These are phyloP conservation scores for Trypoxylon attenuatum DNA, from an alignment of 2,888 invertebrate genomes.

Conservation along the genomic window DNA sequence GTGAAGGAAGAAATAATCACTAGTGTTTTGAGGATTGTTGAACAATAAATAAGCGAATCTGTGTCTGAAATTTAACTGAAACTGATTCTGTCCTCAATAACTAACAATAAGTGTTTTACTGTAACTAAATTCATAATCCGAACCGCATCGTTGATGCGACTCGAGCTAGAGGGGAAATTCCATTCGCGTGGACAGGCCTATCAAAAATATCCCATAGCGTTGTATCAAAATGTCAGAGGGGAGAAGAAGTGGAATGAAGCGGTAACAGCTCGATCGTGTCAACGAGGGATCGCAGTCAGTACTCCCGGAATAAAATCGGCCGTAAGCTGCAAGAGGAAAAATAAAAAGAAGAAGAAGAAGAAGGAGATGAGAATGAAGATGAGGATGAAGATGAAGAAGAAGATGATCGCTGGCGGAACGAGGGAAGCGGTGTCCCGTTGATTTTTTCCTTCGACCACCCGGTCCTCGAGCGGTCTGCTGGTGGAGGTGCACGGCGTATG, in stretches of 20 bases:
- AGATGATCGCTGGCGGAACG: background rate
- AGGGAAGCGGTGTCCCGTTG: background rate
- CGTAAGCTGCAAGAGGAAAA: background rate
- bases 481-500: conserved; percentile 3
- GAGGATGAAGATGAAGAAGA: conserved; percentile 20
- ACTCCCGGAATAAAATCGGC: background rate
- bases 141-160: background rate
- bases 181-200: background rate
- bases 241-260: background rate
- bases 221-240: background rate
- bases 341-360: conserved; percentile 18
- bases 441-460: conserved; percentile 51
- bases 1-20: no score
- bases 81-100: background rate
- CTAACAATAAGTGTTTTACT: background rate
- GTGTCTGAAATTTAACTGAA: no score
- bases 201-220: background rate
- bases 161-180: background rate
- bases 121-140: background rate
- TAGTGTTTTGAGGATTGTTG: no score
- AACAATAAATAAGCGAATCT: no score
- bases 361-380: conserved; percentile 18
- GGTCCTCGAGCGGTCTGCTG: conserved; percentile 18
- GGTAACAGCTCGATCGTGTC: background rate
- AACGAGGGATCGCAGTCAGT: background rate